phyloP scores from a whole-genome alignment of 1,140 invertebrate genomes.

The Solenopsis fugax region DNA sequence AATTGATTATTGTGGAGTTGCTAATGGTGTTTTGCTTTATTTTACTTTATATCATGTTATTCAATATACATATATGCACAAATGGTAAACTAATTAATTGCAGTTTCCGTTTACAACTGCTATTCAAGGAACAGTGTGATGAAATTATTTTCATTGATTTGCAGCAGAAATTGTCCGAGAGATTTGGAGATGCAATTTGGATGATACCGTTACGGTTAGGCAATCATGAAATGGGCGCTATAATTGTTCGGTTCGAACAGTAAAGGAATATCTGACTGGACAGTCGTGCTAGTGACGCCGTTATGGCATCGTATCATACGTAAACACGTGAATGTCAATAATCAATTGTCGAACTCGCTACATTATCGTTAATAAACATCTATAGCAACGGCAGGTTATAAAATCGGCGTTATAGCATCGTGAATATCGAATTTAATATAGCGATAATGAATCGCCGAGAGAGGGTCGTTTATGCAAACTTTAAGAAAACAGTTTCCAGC shows the following conservation, averaged over 20 bases:
- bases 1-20: constrained; percentile 46
- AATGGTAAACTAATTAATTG: constrained; percentile 44
- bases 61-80: constrained; percentile 11
- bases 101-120: constrained; percentile 34
- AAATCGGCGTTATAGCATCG: constrained; percentile 18
- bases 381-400: neutral
- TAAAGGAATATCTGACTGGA: constrained; percentile 3
- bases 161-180: constrained; percentile 34
- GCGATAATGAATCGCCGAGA: neutral
- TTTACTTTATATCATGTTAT: constrained; percentile 25
- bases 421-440: constrained; percentile 39
- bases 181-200: constrained; percentile 48
- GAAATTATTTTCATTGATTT: constrained; percentile 59
- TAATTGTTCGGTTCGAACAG: constrained; percentile 36
- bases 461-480: constrained; percentile 9
- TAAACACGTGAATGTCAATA: constrained; percentile 31
- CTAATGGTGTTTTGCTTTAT: constrained; percentile 43
- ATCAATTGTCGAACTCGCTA: constrained; percentile 29
- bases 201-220: constrained; percentile 24
- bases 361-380: constrained; percentile 7
- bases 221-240: constrained; percentile 18
- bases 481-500: constrained; percentile 6
- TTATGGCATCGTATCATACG: neutral
- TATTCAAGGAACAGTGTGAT: constrained; percentile 19
- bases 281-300: neutral